These are phyloP conservation scores for Malurus leucopterus DNA, from an alignment of 2,797 vertebrate genomes.

Conservation along the genomic window DNA sequence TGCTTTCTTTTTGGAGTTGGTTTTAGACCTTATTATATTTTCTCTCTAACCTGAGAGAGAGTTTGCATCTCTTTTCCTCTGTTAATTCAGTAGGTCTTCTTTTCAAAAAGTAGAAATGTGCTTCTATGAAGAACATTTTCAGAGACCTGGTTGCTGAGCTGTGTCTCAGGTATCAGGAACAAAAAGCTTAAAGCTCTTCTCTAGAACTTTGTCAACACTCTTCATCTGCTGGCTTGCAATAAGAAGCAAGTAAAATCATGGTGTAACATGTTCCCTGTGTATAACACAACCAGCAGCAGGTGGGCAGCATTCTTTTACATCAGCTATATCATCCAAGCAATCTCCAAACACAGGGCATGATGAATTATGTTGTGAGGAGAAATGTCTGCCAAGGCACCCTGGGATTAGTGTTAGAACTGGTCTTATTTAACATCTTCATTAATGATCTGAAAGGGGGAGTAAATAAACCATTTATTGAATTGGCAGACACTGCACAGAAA, in stretches of 20 bases:
- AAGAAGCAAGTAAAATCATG: background rate
- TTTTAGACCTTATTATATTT: background rate
- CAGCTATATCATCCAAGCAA: slow-evolving; percentile 12
- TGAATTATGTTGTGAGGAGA: slow-evolving; percentile 31
- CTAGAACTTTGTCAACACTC: background rate
- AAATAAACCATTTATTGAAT: slow-evolving; percentile 43
- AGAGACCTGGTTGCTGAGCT: background rate
- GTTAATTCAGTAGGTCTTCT: background rate
- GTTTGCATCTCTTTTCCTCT: background rate
- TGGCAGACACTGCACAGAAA: slow-evolving; percentile 14
- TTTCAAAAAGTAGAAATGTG: background rate
- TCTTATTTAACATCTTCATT: slow-evolving; percentile 63
- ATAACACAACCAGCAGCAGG: slow-evolving; percentile 7
- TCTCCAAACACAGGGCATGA: slow-evolving; percentile 17
- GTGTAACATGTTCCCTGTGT: background rate
- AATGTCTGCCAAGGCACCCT: slow-evolving; percentile 27
- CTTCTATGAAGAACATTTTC: background rate
- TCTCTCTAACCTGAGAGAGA: background rate
- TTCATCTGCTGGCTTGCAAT: background rate
- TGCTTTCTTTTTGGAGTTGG: background rate
- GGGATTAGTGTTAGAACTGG: slow-evolving; percentile 28
- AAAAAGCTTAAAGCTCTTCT: background rate
- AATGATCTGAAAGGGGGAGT: slow-evolving; percentile 41
- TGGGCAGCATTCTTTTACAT: slow-evolving; percentile 28
- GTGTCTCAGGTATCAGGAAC: background rate